A percentile compares a stretch with the other conserved stretches of the same genome.
Evolutionary conservation across 2,797 vertebrate genomes (phyloP).

Genomic region (Coracias cyanogaster): DNA sequence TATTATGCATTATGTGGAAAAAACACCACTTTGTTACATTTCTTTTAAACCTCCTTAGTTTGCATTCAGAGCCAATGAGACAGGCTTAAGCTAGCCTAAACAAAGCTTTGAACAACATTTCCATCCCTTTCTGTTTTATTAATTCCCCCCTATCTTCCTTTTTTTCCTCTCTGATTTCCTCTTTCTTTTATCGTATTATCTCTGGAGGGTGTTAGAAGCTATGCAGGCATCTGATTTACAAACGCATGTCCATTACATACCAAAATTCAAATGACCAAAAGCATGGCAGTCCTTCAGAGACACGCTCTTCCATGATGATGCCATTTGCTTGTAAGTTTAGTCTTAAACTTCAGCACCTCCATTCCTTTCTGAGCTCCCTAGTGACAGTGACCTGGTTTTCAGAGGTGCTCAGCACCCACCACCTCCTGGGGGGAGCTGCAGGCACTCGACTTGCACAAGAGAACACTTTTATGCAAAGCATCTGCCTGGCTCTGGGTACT

Average conservation of each 20-base stretch:
- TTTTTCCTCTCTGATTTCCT: background rate
- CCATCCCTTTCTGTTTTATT: background rate
- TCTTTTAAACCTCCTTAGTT: constrained; percentile 4
- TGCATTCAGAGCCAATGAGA: background rate
- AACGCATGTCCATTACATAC: background rate
- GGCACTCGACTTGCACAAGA: background rate
- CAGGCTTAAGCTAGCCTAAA: background rate
- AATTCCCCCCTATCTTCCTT: background rate
- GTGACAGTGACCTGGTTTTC: constrained; percentile 41
- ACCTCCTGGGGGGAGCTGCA: constrained; percentile 1
- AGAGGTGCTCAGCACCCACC: constrained; percentile 26
- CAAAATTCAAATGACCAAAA: background rate
- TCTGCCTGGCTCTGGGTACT: constrained; percentile 36
- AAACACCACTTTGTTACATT: background rate
- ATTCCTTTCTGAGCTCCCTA: background rate
- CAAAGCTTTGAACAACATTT: background rate
- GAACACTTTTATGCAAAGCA: constrained; percentile 48
- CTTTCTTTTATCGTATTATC: background rate
- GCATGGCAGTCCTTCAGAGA: background rate
- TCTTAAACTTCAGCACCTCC: background rate
- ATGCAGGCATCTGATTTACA: background rate
- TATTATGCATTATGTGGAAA: background rate
- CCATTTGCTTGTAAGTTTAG: background rate
- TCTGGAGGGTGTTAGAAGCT: background rate
- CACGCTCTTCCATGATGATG: background rate